These are phyloP conservation scores for Falco naumanni DNA, from an alignment of 2,797 vertebrate species.

Conservation along the genomic window DNA sequence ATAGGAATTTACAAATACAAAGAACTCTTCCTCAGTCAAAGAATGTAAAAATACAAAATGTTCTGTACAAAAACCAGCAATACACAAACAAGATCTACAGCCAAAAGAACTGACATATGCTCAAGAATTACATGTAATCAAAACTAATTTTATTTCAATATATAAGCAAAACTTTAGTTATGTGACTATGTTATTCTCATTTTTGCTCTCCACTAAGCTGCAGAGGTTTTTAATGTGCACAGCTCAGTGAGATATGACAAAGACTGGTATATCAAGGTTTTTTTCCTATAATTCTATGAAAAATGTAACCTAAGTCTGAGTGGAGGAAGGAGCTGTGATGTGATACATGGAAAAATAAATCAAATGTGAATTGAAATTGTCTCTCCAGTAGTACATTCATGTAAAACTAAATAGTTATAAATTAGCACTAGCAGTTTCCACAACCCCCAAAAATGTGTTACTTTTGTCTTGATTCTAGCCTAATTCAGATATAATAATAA, in stretches of 20 bases:
- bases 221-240: background rate
- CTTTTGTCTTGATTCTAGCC: background rate
- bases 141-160: background rate
- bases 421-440: background rate
- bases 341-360: constrained; percentile 5
- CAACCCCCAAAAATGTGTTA: background rate
- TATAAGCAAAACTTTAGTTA: background rate
- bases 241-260: background rate
- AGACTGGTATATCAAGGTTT: background rate
- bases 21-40: background rate
- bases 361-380: background rate
- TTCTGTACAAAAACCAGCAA: background rate
- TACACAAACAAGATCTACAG: background rate
- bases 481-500: background rate
- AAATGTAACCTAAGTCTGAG: background rate
- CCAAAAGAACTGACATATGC: background rate
- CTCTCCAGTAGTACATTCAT: background rate
- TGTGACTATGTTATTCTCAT: background rate
- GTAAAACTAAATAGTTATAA: background rate
- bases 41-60: background rate
- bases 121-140: background rate
- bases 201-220: background rate
- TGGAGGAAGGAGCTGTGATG: background rate
- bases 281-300: constrained; percentile 6
- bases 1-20: background rate